Percentiles rank a stretch among this genome's conserved stretches.
These are phyloP conservation scores for Nyctibius bracteatus DNA, from an alignment of 2,113 vertebrate genomes.

Conservation along the genomic window DNA sequence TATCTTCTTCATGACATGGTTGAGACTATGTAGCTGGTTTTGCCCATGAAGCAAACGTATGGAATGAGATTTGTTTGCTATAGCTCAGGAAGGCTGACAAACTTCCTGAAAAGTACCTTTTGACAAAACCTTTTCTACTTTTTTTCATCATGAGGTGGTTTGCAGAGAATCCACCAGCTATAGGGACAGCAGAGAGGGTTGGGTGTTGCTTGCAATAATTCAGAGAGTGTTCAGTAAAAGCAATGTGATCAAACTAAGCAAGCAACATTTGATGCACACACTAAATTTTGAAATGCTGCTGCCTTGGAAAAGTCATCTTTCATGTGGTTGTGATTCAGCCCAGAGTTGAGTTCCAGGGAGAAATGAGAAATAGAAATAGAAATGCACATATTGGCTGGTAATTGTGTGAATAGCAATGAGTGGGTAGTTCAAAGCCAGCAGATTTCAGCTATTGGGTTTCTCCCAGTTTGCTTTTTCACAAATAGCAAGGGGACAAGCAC, in stretches of 20 bases:
- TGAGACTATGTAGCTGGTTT: background rate
- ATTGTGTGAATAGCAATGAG: constrained; percentile 21
- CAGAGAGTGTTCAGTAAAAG: background rate
- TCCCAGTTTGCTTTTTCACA: constrained; percentile 1
- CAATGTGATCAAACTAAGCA: background rate
- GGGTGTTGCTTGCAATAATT: background rate
- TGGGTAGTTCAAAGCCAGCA: constrained; percentile 36
- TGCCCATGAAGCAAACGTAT: background rate
- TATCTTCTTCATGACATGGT: background rate
- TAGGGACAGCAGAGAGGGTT: background rate
- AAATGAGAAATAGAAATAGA: constrained; percentile 35
- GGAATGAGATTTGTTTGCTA: background rate
- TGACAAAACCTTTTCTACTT: background rate
- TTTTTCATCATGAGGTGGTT: background rate
- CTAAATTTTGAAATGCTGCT: constrained; percentile 22
- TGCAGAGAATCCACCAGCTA: background rate
- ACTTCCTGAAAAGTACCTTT: background rate
- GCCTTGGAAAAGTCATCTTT: constrained; percentile 40
- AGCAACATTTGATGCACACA: background rate
- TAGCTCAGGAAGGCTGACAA: background rate
- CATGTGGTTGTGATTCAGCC: constrained; percentile 33
- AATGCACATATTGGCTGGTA: constrained; percentile 23
- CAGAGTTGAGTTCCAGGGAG: constrained; percentile 26
- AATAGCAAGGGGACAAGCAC: background rate
- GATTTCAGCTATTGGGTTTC: background rate